phyloP scores from a whole-genome alignment of 2,113 vertebrate genomes.

The Passer domesticus region DNA sequence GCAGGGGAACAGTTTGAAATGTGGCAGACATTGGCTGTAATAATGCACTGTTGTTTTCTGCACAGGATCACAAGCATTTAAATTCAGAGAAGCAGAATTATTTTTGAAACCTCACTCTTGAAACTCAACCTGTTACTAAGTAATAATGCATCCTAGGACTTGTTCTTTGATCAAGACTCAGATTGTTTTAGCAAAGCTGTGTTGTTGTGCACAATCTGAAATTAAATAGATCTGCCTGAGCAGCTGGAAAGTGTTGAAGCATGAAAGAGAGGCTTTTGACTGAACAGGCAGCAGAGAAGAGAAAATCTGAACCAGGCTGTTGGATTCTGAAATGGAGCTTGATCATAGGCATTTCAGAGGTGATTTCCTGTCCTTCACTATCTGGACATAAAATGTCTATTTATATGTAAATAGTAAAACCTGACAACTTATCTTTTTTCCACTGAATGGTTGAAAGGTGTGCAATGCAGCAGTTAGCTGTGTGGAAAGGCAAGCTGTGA shows the following conservation, averaged over 20 bases:
- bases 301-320: neutral
- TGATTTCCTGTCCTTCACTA: neutral
- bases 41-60: neutral
- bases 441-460: neutral
- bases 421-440: neutral
- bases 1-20: neutral
- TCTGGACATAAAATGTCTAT: neutral
- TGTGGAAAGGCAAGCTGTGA: neutral
- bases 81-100: neutral
- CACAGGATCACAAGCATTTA: neutral
- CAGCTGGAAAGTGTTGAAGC: neutral
- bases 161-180: neutral
- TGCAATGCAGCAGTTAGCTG: neutral
- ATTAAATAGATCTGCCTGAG: neutral
- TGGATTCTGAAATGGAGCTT: neutral
- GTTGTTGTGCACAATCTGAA: neutral
- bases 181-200: neutral
- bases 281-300: neutral
- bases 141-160: neutral
- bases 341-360: neutral
- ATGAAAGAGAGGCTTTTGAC: neutral
- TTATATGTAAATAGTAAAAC: neutral
- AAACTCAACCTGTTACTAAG: neutral
- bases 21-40: neutral
- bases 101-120: neutral